Evolutionary conservation across 2,888 invertebrate species (phyloP).

Genomic region (Oxycera nigricornis): DNA sequence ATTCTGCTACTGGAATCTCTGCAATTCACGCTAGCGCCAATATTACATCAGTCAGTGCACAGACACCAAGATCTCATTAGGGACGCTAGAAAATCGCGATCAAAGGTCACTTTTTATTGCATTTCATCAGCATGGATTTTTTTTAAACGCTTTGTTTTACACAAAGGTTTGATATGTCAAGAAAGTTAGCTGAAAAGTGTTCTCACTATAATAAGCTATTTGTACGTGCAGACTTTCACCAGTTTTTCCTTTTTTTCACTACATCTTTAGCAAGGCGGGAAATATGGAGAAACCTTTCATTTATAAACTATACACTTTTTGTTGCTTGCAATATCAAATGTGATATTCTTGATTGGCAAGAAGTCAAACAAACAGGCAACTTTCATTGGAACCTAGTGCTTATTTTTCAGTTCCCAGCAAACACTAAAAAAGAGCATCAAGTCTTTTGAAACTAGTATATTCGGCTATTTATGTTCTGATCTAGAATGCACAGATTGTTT

Average conservation of each 20-base stretch:
- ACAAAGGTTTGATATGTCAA: background rate
- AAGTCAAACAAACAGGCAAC: too few species aligned
- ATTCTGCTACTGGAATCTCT: background rate
- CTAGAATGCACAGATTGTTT: too few species aligned
- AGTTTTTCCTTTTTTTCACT: background rate
- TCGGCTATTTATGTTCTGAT: too few species aligned
- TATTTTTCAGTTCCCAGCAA: too few species aligned
- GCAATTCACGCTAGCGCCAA: background rate
- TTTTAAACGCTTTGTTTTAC: background rate
- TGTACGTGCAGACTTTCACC: background rate
- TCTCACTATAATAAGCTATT: background rate
- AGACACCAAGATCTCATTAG: slow-evolving; percentile 1
- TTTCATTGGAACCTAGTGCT: too few species aligned
- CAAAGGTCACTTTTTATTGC: background rate
- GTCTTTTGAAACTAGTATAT: too few species aligned
- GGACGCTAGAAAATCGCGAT: background rate
- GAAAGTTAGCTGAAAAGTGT: slow-evolving; percentile 1
- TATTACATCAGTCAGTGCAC: background rate
- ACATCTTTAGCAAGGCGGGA: background rate
- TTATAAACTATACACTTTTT: background rate
- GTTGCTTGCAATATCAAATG: too few species aligned
- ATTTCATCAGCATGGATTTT: background rate
- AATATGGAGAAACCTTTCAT: background rate
- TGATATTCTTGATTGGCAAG: too few species aligned
- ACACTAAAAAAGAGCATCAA: too few species aligned